Base-by-base conservation (phyloP, 2,888 invertebrate species). In the Apamea epomidion region DNA sequence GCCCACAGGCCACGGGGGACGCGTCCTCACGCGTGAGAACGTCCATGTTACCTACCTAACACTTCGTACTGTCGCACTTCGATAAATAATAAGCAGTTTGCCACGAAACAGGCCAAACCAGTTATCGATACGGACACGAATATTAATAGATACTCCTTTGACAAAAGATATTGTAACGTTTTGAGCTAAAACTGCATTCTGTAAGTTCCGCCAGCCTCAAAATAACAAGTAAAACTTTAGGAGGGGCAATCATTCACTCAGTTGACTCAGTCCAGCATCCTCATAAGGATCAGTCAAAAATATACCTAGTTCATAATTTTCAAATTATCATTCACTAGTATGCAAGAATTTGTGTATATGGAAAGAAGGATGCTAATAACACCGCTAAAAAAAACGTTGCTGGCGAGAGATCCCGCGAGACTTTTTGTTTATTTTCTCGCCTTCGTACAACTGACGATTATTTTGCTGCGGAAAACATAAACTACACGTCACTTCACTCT, bases 401-500 rank as follows among this genome's bases (percentile, higher is more conserved):
- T 88, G 83, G 85, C 86, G 80, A 87, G 87, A 84, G 68, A 88
- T 86, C 84, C 82, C 88, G 88, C 86, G 88, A 91, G 90, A 91
- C 90, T 88, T 94, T 93, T 95, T 95, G 94, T 95, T 95, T 95
- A 93, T 95, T 94, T 93, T 92, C 90, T 86, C 91, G 90, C 80
- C 91, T 90, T 92, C 92, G 91, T 90, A 91, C 92, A 92, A 90
- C 91, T 89, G 90, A 87, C 88, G 91, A 92, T 93, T 93, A 92
- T 93, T 95, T 93, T 91, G 87, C 92, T 90, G 90, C 89, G 84
- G 90, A 89, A 92, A 89, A 89, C 89, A 91, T 93, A 92, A 94
- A 94, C 93, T 92, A 85, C 91, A 89, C 93, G 93, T 94, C 95
- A 93, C 90, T 93, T 80, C 83, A 76, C 89, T 87, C 82, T 91